Base-by-base conservation (phyloP, 2,888 invertebrate species). In the Heliconius aoede region DNA sequence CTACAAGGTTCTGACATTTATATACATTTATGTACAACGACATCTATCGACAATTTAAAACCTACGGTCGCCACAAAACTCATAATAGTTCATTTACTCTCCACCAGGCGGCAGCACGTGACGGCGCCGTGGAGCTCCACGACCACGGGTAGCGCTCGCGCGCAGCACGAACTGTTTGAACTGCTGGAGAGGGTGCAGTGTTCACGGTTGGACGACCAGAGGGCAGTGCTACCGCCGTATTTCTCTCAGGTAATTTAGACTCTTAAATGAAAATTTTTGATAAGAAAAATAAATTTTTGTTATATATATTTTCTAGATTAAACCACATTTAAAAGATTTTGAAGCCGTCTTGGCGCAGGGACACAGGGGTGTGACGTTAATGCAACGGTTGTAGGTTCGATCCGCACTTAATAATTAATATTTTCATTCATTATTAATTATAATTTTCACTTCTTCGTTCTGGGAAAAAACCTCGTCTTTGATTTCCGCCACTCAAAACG, bases 141-240 rank as follows among this genome's bases (percentile, higher is more conserved):
- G 86, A 82, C 95, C 87, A 88, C 95, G 90, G 92, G 93, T 81
- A 89, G 95, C 94, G 86, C 95, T 91, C 92, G 95, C 80, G 94
- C 95, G 76, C 95, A 95, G 82, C 95, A 96, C 89, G 99, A 99
- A 93, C 96, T 99, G 84, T 98, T 99, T 92, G 98, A 99, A 91
- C 95, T 99, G 85, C 95, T 99, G 88, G 99, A 99, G 92, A 96
- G 98, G 88, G 97, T 98, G 83, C 99, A 99, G 93, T 97, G 98
- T 95, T 98, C 98, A 84, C 96, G 99, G 80, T 95, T 99, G 88
- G 99, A 99, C 90, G 99, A 99, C 95, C 99, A 99, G 95, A 96
- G 99, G 94, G 99, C 99, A 92, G 98, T 98, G 85, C 95, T 99
- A 88, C 99, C 99, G 82, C 96, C 98, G 73, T 98, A 97, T 94